Conservation (phyloP, 2,888 invertebrate species). For the Junonia oenone region DNA sequence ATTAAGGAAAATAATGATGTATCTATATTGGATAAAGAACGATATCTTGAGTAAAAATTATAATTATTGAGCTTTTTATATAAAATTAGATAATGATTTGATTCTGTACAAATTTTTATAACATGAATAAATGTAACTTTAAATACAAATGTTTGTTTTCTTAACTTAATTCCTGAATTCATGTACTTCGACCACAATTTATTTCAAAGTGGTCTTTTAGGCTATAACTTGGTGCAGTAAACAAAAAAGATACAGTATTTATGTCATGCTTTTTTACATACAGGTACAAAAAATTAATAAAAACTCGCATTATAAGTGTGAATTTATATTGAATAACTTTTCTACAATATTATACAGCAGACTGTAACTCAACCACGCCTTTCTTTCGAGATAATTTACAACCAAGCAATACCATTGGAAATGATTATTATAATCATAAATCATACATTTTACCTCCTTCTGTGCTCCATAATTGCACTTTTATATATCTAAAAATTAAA, state of each 20-base stretch:
- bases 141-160: too few relatives aligned
- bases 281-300: slow-evolving; percentile 9
- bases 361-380: slow-evolving; percentile 50
- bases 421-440: slow-evolving; percentile 26
- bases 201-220: too few relatives aligned
- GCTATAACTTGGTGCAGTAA: too few relatives aligned
- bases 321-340: slow-evolving; percentile 76
- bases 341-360: slow-evolving; percentile 74
- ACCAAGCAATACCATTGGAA: slow-evolving; percentile 36
- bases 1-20: slow-evolving; percentile 46
- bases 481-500: slow-evolving; percentile 15
- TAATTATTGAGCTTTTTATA: not conserved
- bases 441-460: slow-evolving; percentile 13
- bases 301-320: slow-evolving; percentile 48
- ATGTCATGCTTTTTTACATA: not conserved
- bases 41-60: slow-evolving; percentile 35
- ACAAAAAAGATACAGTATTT: not conserved
- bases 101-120: not conserved
- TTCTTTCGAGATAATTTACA: slow-evolving; percentile 31
- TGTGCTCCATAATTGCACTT: slow-evolving; percentile 15
- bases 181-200: too few relatives aligned
- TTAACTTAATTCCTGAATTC: too few relatives aligned
- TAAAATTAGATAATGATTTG: not conserved
- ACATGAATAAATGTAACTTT: too few relatives aligned
- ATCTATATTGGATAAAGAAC: slow-evolving; percentile 37